Base-by-base conservation (phyloP, 2,113 vertebrate genomes). In the Meleagris gallopavo region DNA sequence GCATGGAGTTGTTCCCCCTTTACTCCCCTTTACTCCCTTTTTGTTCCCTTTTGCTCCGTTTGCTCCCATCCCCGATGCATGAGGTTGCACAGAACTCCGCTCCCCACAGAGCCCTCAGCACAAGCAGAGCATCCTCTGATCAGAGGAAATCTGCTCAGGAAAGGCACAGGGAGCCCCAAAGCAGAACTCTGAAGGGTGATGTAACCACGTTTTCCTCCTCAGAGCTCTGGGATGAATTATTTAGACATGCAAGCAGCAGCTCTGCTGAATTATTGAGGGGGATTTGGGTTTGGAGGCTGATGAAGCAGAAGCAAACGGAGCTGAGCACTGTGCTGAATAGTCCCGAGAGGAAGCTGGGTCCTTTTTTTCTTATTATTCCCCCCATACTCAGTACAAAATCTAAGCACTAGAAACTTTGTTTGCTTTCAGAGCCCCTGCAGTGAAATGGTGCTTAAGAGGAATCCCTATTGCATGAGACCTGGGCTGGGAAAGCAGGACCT, bases 221-320 rank as follows among this genome's bases (percentile, higher is more conserved):
- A 76, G 66, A 76, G 48, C 70, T 67, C 73, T 46, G 3, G 57
- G 74, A 92, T 96, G 77, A 97, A 95, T 96, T 95, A 97, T 97
- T 96, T 40, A 96, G 16, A 22, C 50, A 43, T 3, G 61, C 38
- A 78, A 34, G 25, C 64, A 29, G 89, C 79, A 60, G 90, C 77
- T 93, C 87, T 5, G 41, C 88, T 97, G 94, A 96, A 95, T 97
- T 95, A 95, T 97, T 96, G 72, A 96, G 88, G 82, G 58, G 80
- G 80, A 74, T 83, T 89, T 61, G 81, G 74, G 85, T 94, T 67
- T 32, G 73, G 65, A 75, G 70, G 76, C 94, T 48, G 80, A 93
- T 19, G 79, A 92, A 91, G 95, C 91, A 83, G 92, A 95, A 95
- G 92, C 16, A 10, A 55, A 38, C 13, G 1, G 71, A 73, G 85